A percentile compares a stretch with the other conserved stretches of the same genome.
Evolutionary conservation across 2,113 vertebrate species (phyloP).

Genomic region (Strix uralensis): DNA sequence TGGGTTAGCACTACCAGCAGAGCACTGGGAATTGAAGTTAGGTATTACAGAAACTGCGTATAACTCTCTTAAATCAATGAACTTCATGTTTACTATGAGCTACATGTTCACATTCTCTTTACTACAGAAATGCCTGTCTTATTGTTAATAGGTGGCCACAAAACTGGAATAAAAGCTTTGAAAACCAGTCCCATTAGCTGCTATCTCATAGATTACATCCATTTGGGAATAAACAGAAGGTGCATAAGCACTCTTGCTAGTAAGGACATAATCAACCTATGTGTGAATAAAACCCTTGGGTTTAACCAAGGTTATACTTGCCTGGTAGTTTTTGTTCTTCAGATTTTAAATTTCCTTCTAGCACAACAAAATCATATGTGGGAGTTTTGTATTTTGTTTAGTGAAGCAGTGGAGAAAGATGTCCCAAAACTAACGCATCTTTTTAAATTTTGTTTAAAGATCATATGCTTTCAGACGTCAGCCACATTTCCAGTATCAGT

Average conservation of each 20-base stretch:
- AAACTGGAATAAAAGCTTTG: not conserved
- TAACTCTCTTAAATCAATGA: not conserved
- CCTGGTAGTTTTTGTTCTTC: not conserved
- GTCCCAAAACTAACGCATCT: not conserved
- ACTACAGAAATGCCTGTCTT: not conserved
- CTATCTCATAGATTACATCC: not conserved
- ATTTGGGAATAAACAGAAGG: not conserved
- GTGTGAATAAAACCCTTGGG: not conserved
- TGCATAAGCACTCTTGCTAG: not conserved
- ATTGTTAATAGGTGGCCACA: not conserved
- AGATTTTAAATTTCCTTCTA: not conserved
- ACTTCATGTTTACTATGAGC: not conserved
- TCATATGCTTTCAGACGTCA: slow-evolving; percentile 85
- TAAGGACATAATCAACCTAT: not conserved
- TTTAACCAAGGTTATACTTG: not conserved
- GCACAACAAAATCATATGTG: not conserved
- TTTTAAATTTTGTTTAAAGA: slow-evolving; percentile 57
- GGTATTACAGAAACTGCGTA: not conserved
- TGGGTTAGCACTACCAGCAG: not conserved
- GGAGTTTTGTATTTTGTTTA: not conserved
- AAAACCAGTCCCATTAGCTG: not conserved
- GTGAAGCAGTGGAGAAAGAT: not conserved
- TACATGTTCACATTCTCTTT: not conserved
- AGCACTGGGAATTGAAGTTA: not conserved
- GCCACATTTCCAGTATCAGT: slow-evolving; percentile 89